Percentiles rank a stretch among this genome's conserved stretches.
Conservation (phyloP, 2,888 invertebrate genomes). For the Tiphia femorata region DNA sequence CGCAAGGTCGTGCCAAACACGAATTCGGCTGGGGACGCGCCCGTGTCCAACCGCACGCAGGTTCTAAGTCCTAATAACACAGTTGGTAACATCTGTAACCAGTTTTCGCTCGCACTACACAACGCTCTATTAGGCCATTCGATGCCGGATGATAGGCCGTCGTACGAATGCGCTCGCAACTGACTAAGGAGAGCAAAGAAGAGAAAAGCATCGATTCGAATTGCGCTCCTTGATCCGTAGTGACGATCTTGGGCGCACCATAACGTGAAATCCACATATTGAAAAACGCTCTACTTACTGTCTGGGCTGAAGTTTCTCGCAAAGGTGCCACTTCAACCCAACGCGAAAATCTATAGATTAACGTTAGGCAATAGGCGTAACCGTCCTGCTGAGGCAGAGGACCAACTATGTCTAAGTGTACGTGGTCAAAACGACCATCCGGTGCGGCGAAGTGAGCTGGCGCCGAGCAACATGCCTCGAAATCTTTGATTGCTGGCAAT, state of each 20-base stretch:
- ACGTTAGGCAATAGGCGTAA: too few species aligned
- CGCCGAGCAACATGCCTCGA: neutral
- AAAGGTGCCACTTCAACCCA: conserved; percentile 51
- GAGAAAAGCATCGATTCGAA: too few species aligned
- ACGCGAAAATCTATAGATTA: too few species aligned
- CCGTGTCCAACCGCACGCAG: conserved; percentile 15
- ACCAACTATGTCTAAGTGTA: conserved; percentile 39
- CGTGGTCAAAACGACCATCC: too few species aligned
- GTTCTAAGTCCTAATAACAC: conserved; percentile 26
- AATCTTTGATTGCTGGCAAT: neutral
- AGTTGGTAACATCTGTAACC: conserved; percentile 16
- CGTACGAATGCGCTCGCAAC: conserved; percentile 29
- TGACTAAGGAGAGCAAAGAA: conserved; percentile 22
- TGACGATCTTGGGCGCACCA: too few species aligned
- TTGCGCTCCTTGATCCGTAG: too few species aligned
- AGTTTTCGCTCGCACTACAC: conserved; percentile 16
- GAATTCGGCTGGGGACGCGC: conserved; percentile 17
- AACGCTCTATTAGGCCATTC: conserved; percentile 44
- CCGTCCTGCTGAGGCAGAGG: conserved; percentile 53
- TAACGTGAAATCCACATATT: too few species aligned
- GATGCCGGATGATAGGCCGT: too few species aligned
- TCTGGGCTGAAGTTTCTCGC: conserved; percentile 51
- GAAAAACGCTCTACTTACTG: too few species aligned
- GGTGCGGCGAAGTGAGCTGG: conserved; percentile 15
- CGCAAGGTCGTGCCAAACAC: conserved; percentile 16